Evolutionary conservation across 2,113 vertebrate genomes (phyloP), one percentile per base, ranked within the genome.

Genomic region (Mola mola): DNA sequence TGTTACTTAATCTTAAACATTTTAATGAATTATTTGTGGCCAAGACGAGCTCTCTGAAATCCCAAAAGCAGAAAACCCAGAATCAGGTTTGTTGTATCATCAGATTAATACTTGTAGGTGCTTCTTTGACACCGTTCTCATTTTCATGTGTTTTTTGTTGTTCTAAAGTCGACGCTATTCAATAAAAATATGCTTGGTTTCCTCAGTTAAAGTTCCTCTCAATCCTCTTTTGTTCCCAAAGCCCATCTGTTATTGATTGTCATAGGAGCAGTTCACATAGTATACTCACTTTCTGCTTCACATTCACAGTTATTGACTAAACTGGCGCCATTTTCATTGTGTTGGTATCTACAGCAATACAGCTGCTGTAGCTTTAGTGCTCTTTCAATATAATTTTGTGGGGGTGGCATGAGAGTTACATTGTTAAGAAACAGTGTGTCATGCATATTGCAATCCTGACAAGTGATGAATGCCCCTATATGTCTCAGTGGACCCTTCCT

Each of bases 221-320:
- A 28, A 48, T 7, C 1, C 21, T 8, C 21, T 58, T 66, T 38
- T 63, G 48, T 24, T 49, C 51, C 25, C 50, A 19, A 38, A 61
- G 31, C 50, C 57, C 81, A 78, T 87, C 76, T 87, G 84, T 75
- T 84, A 48, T 41, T 80, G 49, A 84, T 82, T 50, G 59, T 75
- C 47, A 55, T 10, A 31, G 58, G 41, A 42, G 42, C 62, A n/a
- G 59, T 60, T 56, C 43, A n/a, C 25, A 65, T 58, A 9, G 21
- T 29, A 20, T 13, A 28, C 48, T 74, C 25, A 36, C 52, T 47
- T 20, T 46, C 20, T 10, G 47, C 52, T 67, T 47, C 19, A 37
- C 43, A 12, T 65, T 71, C 65, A 38, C 47, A 21, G 37, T 69
- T 58, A 49, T 61, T 52, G 8, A 64, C 48, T 52, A 29, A 46